Percentiles rank a stretch among this genome's conserved stretches.
Conservation (phyloP, 2,797 vertebrate genomes). For the Mormyrus proboscirostris region DNA sequence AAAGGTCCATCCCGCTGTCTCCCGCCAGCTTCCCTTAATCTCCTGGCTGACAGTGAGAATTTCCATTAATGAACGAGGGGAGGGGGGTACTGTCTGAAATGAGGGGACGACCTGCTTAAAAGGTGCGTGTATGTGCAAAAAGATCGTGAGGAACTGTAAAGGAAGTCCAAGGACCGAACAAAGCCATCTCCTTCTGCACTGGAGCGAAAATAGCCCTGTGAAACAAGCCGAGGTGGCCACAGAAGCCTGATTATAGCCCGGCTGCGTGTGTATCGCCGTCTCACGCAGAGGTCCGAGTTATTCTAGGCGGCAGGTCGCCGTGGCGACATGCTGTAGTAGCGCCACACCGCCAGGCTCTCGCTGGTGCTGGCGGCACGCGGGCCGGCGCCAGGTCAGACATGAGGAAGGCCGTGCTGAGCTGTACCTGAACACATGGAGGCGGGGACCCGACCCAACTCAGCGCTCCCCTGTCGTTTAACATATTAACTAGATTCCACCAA, state of each 20-base stretch:
- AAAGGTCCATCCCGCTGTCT: slow-evolving; percentile 16
- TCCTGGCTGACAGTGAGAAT: not conserved
- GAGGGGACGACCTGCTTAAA: not conserved
- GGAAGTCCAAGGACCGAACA: not conserved
- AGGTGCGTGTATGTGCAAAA: not conserved
- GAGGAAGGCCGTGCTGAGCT: not conserved
- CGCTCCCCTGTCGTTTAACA: not conserved
- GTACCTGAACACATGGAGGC: not conserved
- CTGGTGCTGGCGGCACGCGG: not conserved
- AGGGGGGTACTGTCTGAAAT: slow-evolving; percentile 6
- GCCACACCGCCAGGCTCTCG: not conserved
- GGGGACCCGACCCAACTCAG: not conserved
- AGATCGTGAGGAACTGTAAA: not conserved
- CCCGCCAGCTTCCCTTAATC: slow-evolving; percentile 17
- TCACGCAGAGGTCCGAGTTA: slow-evolving; percentile 18
- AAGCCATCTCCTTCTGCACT: not conserved
- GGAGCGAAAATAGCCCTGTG: slow-evolving; percentile 10
- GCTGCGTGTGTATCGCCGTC: not conserved
- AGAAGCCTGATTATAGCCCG: slow-evolving; percentile 25
- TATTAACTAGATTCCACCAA: not conserved
- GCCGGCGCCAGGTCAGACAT: not conserved
- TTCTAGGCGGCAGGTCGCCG: slow-evolving; percentile 23
- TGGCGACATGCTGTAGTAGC: not conserved
- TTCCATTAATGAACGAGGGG: not conserved
- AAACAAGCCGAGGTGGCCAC: not conserved